Percentiles rank a stretch among this genome's conserved stretches.
phyloP scores from a whole-genome alignment of 2,888 invertebrate genomes.

The Eupeodes latifasciatus region DNA sequence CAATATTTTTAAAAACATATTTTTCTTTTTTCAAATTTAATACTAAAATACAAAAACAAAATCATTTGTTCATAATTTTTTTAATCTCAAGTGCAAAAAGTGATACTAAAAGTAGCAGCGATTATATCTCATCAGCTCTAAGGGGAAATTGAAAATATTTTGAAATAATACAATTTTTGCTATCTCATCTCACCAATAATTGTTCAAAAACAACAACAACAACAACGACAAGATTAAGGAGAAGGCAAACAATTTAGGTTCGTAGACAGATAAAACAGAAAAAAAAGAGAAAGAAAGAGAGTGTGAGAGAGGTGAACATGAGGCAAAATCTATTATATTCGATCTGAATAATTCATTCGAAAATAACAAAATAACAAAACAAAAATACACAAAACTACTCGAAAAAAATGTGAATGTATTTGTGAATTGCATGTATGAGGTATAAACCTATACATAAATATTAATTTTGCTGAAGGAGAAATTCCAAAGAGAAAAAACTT shows the following conservation, averaged over 20 bases:
- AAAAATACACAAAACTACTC: neutral
- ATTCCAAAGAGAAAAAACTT: constrained; percentile 50
- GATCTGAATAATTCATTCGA: constrained; percentile 28
- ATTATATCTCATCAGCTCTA: constrained; percentile 29
- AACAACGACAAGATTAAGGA: neutral
- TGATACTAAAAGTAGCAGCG: constrained; percentile 58
- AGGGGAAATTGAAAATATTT: constrained; percentile 66
- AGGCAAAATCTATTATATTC: neutral
- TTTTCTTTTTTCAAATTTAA: neutral
- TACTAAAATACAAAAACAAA: constrained; percentile 21
- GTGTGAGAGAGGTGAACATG: neutral
- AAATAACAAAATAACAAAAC: neutral
- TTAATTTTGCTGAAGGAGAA: constrained; percentile 37
- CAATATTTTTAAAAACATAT: neutral
- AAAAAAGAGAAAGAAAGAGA: neutral
- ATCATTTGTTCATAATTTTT: constrained; percentile 1
- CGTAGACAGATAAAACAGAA: constrained; percentile 8
- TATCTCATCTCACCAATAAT: constrained; percentile 55
- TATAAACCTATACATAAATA: neutral
- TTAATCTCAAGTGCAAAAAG: constrained; percentile 65
- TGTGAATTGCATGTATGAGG: neutral
- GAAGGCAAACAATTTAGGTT: neutral
- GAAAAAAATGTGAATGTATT: neutral
- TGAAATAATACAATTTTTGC: constrained; percentile 62
- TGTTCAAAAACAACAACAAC: constrained; percentile 38